phyloP scores from a whole-genome alignment of 2,113 vertebrate genomes.

The Fregata magnificens region DNA sequence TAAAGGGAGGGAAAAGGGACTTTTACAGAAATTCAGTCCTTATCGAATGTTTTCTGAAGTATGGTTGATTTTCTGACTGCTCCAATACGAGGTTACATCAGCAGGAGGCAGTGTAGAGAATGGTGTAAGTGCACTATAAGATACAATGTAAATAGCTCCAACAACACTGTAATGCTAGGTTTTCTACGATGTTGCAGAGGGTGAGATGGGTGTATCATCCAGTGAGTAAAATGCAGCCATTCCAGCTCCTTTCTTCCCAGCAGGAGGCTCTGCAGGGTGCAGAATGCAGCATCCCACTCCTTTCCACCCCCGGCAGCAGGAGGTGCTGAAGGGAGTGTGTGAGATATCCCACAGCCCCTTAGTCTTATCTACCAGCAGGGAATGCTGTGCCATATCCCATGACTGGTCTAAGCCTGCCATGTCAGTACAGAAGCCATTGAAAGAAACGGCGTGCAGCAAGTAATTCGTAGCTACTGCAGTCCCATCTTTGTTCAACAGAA shows the following conservation, averaged over 20 bases:
- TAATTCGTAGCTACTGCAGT: not conserved
- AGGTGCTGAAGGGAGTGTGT: not conserved
- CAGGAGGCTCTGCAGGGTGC: conserved; percentile 37
- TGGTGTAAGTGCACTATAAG: not conserved
- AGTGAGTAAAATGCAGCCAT: not conserved
- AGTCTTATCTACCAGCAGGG: not conserved
- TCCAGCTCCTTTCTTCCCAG: not conserved
- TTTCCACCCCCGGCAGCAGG: conserved; percentile 16
- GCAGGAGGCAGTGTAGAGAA: not conserved
- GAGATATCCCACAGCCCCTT: not conserved
- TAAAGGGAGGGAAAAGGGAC: not conserved
- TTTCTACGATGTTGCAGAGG: not conserved
- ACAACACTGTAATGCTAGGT: not conserved
- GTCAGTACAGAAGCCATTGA: not conserved
- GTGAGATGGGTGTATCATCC: not conserved
- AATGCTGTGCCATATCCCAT: not conserved
- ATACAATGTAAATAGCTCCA: not conserved
- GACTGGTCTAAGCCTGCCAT: not conserved
- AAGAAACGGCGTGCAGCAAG: not conserved
- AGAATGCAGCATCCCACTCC: not conserved
- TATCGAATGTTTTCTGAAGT: not conserved
- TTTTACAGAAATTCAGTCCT: not conserved
- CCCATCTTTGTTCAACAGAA: not conserved
- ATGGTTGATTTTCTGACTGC: not conserved
- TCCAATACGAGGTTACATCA: not conserved